Conservation (phyloP, 2,888 invertebrate genomes). For the Oxyteleia sp. region DNA sequence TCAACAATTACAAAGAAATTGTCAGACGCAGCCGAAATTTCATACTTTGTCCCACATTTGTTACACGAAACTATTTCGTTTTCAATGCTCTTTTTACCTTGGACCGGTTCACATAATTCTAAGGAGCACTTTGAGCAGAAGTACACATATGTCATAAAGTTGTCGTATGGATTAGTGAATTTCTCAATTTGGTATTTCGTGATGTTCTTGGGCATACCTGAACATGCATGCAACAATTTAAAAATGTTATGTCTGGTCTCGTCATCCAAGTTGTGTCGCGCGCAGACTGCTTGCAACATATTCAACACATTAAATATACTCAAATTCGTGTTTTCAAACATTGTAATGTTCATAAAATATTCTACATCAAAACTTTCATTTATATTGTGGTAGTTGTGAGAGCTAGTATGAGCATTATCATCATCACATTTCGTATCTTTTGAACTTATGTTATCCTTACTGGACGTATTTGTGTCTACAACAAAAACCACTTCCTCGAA, state of each 20-base stretch:
- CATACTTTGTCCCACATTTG: background rate
- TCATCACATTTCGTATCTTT: too few species aligned
- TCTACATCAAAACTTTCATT: too few species aligned
- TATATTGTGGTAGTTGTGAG: too few species aligned
- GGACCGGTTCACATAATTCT: background rate
- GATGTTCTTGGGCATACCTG: background rate
- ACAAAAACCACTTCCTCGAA: too few species aligned
- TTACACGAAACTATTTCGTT: background rate
- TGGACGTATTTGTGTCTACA: too few species aligned
- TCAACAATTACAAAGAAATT: too few species aligned
- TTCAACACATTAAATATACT: background rate
- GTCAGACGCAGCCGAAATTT: background rate
- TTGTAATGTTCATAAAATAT: too few species aligned
- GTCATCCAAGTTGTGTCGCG: conserved; percentile 13
- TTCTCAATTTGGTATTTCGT: conserved; percentile 26
- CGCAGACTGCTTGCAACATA: background rate
- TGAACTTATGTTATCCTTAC: too few species aligned
- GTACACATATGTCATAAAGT: conserved; percentile 8
- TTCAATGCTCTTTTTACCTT: too few species aligned
- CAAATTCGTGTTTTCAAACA: background rate
- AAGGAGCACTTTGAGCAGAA: conserved; percentile 1
- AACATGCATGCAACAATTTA: conserved; percentile 19
- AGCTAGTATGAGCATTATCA: too few species aligned
- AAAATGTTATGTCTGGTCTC: conserved; percentile 1
- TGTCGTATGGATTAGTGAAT: conserved; percentile 3